phyloP scores from a whole-genome alignment of 1,140 invertebrate genomes.

The Leptopilina clavipes region DNA sequence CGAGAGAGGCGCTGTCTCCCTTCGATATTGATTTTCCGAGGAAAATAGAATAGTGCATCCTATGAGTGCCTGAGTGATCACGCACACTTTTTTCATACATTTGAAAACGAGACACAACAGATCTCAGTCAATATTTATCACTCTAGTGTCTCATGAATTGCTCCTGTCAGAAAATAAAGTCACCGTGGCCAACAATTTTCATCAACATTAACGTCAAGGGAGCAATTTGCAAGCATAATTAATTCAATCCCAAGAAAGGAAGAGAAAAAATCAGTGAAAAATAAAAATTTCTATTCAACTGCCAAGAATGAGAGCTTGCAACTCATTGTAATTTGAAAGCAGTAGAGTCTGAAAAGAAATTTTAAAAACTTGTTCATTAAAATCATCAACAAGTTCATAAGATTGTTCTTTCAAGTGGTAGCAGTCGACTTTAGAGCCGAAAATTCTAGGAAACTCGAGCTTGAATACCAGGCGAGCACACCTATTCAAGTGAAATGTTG shows the following conservation, averaged over 20 bases:
- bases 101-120: too few relatives aligned
- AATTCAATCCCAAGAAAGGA: too few relatives aligned
- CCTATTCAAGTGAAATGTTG: constrained; percentile 29
- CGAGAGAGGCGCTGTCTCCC: constrained; percentile 70
- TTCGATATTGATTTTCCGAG: constrained; percentile 73
- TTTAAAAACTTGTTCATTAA: background rate
- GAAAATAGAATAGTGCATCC: constrained; percentile 66
- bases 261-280: too few relatives aligned
- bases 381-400: constrained; percentile 23
- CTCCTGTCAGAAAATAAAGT: too few relatives aligned
- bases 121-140: too few relatives aligned
- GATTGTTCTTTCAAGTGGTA: constrained; percentile 24
- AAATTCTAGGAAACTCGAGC: constrained; percentile 1
- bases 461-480: constrained; percentile 12
- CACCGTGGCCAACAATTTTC: too few relatives aligned
- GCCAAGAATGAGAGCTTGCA: background rate
- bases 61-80: constrained; percentile 51
- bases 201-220: too few relatives aligned
- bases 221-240: too few relatives aligned
- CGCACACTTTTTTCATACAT: too few relatives aligned
- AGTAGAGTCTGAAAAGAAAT: background rate
- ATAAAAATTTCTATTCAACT: background rate
- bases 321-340: background rate
- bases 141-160: too few relatives aligned
- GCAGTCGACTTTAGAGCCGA: constrained; percentile 14